Evolutionary conservation across 1,140 invertebrate species (phyloP), one percentile per base, ranked within the genome.

Genomic region (Coptotermes formosanus): DNA sequence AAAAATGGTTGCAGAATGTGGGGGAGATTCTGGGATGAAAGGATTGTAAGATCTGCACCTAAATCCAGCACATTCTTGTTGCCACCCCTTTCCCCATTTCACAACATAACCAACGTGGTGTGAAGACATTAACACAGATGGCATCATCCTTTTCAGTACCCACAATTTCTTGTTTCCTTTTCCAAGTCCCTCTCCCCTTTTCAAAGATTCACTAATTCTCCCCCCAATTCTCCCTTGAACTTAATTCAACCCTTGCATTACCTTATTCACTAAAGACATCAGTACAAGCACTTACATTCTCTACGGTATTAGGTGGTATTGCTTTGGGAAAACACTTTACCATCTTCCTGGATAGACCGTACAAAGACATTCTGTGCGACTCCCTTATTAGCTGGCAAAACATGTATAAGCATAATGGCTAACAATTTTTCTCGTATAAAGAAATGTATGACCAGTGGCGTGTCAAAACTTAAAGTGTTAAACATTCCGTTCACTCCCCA

Each of bases 61-160:
- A 75, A 75, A 30, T n/a, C 64, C 64, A 75, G 64, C 25, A 75
- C 7, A 25, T 75, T 75, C 64, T 75, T 75, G 14, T 16, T 75
- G 25, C n/a, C 3, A 11, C 64, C 25, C 64, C 64, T 21, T 45
- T 59, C 83, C 83, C n/a, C 43, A 75, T 75, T 75, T 75, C 64
- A 84, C 44, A 84, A 52, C 45, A 52, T 84, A 84, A 84, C 25
- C 30, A 84, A 52, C 48, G 45, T 19, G n/a, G 83, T 59, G 83
- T 55, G 83, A 84, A 84, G 83, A 84, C 45, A 84, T 84, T 84
- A 52, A 84, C 83, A n/a, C 83, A 84, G 83, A 84, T 55, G 83
- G 59, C 45, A 84, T 84, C 83, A 52, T 52, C 83, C 83, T 48
- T 52, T 84, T 48, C 83, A 38, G n/a, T 52, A 45, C 43, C 64